Base-by-base conservation (phyloP, 2,113 vertebrate genomes). In the Halcyon senegalensis region DNA sequence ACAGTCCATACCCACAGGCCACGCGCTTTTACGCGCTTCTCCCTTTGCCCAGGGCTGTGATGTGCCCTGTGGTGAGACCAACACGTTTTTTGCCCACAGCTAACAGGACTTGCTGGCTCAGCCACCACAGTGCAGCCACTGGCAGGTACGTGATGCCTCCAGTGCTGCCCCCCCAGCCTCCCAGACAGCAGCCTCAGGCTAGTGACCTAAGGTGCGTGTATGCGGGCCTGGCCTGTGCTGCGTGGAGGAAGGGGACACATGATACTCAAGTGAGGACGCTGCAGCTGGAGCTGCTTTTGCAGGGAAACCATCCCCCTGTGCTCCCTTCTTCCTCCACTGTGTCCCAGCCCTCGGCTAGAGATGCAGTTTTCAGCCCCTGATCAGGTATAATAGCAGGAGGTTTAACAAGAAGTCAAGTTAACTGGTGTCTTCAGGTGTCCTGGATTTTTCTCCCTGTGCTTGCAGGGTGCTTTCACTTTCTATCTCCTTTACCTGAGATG, bases 1-100 rank as follows among this genome's bases (percentile, higher is more conserved):
- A 80, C 53, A 6, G 1, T 25, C 25, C 21, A 9, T n/a, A 0
- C 1, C 39, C 21, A 23, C 59, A 60, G 39, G 17, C 67, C 33
- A 11, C 0, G 0, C 0, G 1, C 18, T 56, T 60, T 84, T 37
- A 55, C 13, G 16, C 2, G 1, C 53, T 37, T 46, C 44, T 66
- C 10, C 33, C 67, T 73, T 55, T 2, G 1, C 39, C n/a, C n/a
- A 17, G 30, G 37, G 66, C 59, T 28, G 13, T 33, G 41, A 7
- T 5, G 27, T 39, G 64, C 23, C 31, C 18, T 56, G 55, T 69
- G 15, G 46, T 5, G 4, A 35, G 64, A n/a, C 2, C 2, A 20
- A 27, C 41, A 14, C 3, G 1, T 28, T 21, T 30, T 44, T 21
- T 60, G 59, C 59, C 59, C 51, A 3, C 13, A 3, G 53, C 13